Conservation (phyloP, 2,888 invertebrate species). For the Hymenopus coronatus region DNA sequence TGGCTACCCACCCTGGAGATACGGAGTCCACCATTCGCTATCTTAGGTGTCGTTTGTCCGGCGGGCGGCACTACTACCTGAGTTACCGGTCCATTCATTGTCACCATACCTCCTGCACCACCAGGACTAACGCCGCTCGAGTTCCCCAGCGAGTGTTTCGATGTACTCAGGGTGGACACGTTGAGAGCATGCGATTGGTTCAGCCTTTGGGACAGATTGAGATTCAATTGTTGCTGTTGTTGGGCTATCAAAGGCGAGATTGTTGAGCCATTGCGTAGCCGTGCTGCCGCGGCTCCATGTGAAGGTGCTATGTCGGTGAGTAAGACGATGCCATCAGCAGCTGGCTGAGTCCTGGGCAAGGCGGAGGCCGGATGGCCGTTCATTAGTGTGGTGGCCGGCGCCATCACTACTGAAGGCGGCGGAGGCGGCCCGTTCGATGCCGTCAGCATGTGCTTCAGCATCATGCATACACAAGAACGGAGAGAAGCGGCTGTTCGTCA, state of each 20-base stretch:
- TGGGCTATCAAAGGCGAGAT: conserved; percentile 38
- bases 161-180: conserved; percentile 57
- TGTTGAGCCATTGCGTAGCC: background rate
- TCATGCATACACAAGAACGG: conserved; percentile 40
- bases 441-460: conserved; percentile 71
- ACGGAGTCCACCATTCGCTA: conserved; percentile 56
- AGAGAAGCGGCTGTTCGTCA: background rate
- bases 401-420: conserved; percentile 41
- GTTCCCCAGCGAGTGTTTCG: conserved; percentile 61
- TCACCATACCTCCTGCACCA: conserved; percentile 45
- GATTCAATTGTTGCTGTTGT: conserved; percentile 42
- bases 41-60: conserved; percentile 37
- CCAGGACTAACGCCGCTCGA: conserved; percentile 57
- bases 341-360: conserved; percentile 3
- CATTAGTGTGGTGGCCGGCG: conserved; percentile 48
- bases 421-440: conserved; percentile 44
- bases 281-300: conserved; percentile 15
- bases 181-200: conserved; percentile 38
- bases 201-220: conserved; percentile 45
- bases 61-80: conserved; percentile 36
- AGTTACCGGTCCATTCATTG: conserved; percentile 51
- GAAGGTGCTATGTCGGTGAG: conserved; percentile 38
- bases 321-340: background rate
- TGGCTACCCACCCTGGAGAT: conserved; percentile 51
- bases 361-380: conserved; percentile 10